Evolutionary conservation across 1,140 invertebrate genomes (phyloP).

Genomic region (Pristionchus pacificus): DNA sequence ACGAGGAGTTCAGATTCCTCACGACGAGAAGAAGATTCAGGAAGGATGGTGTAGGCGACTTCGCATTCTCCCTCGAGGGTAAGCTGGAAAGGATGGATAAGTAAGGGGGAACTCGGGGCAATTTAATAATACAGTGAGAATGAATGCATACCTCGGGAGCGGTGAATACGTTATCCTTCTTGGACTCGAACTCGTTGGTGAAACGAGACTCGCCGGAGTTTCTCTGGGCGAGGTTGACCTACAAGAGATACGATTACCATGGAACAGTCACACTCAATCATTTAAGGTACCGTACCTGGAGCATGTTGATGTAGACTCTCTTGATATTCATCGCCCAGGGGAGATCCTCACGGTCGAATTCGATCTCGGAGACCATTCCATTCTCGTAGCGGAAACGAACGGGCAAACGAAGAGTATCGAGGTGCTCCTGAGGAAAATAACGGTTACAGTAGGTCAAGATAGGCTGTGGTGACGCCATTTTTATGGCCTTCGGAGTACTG

Average conservation of each 20-base stretch:
- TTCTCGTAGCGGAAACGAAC: constrained; percentile 23
- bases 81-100: constrained; percentile 15
- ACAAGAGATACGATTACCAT: too few relatives aligned
- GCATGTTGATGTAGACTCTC: constrained; percentile 51
- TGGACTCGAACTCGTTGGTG: constrained; percentile 21
- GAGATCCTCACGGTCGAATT: constrained; percentile 42
- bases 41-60: constrained; percentile 24
- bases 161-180: constrained; percentile 7
- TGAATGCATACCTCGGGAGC: constrained; percentile 3
- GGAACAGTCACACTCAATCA: too few relatives aligned
- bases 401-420: constrained; percentile 13
- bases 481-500: too few relatives aligned
- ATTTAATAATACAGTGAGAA: neutral
- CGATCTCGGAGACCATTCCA: constrained; percentile 34
- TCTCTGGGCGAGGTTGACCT: constrained; percentile 48
- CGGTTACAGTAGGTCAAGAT: neutral
- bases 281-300: too few relatives aligned
- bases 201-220: constrained; percentile 24
- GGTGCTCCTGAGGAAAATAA: constrained; percentile 10
- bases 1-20: constrained; percentile 19
- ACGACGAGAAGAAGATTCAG: too few relatives aligned
- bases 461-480: too few relatives aligned
- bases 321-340: constrained; percentile 59
- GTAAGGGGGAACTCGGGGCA: constrained; percentile 8
- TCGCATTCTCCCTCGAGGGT: constrained; percentile 34